Conservation (phyloP, 2,888 invertebrate genomes). For the Eilema depressum region DNA sequence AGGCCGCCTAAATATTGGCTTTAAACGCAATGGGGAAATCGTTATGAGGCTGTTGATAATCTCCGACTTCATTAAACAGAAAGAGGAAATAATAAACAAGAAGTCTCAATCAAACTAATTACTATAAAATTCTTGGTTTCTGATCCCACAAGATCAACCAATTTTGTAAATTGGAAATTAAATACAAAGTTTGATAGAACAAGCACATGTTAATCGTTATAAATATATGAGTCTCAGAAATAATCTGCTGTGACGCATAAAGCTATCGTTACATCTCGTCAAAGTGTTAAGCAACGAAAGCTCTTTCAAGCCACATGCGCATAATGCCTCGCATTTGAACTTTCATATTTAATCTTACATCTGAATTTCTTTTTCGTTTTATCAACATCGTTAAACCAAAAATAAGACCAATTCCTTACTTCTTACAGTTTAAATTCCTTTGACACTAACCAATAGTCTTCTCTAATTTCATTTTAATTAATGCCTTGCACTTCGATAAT, state of each 20-base stretch:
- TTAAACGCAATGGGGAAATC: not conserved
- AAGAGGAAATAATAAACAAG: not conserved
- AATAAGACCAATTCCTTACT: not conserved
- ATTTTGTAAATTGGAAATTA: conserved; percentile 3
- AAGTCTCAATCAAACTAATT: not conserved
- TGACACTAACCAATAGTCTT: conserved; percentile 7
- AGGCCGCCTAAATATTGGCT: too few relatives aligned
- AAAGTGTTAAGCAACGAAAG: conserved; percentile 28
- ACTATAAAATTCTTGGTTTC: not conserved
- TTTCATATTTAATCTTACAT: conserved; percentile 34
- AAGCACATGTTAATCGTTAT: not conserved
- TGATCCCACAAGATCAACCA: not conserved
- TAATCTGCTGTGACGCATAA: conserved; percentile 9
- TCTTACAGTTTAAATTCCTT: conserved; percentile 25
- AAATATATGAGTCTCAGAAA: not conserved
- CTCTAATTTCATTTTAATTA: conserved; percentile 64
- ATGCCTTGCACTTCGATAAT: conserved; percentile 59
- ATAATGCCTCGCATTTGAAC: conserved; percentile 30
- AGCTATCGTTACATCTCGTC: conserved; percentile 19
- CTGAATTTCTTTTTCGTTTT: conserved; percentile 33
- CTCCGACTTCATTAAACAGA: not conserved
- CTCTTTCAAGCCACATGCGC: conserved; percentile 40
- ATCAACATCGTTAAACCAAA: conserved; percentile 26
- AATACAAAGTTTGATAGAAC: not conserved
- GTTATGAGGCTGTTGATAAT: not conserved